Evolutionary conservation across 2,797 vertebrate genomes (phyloP).

Genomic region (Poeciliopsis infans): DNA sequence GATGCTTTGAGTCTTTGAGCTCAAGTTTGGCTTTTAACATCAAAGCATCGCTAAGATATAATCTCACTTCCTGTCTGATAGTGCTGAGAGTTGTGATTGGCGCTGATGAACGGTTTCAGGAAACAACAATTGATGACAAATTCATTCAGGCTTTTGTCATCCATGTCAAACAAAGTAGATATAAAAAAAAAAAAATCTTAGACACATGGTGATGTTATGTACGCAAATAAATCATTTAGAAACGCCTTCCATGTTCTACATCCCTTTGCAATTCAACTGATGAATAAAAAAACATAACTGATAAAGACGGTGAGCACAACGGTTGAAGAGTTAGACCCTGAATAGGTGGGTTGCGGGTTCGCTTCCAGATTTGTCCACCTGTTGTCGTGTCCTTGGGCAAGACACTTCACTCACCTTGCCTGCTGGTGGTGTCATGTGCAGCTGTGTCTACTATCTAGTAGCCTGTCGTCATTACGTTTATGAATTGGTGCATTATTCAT

Average conservation of each 20-base stretch:
- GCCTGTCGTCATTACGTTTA: not conserved
- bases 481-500: not conserved
- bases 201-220: not conserved
- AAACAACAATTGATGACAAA: not conserved
- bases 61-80: slow-evolving; percentile 3
- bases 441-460: too few relatives aligned
- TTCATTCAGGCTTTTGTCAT: not conserved
- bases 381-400: too few relatives aligned
- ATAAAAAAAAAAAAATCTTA: not conserved
- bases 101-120: not conserved
- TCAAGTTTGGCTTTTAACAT: not conserved
- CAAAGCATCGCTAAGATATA: not conserved
- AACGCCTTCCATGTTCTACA: not conserved
- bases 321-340: too few relatives aligned
- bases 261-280: not conserved
- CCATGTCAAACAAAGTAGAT: not conserved
- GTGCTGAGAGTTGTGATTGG: not conserved
- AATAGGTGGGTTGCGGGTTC: too few relatives aligned
- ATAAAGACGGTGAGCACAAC: too few relatives aligned
- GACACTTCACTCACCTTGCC: too few relatives aligned
- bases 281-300: not conserved
- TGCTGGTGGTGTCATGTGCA: too few relatives aligned
- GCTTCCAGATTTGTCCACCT: too few relatives aligned
- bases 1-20: not conserved
- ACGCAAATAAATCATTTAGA: not conserved